These are phyloP conservation scores for Xestoiulus laeticollis DNA, from an alignment of 2,888 invertebrate species.

Conservation along the genomic window DNA sequence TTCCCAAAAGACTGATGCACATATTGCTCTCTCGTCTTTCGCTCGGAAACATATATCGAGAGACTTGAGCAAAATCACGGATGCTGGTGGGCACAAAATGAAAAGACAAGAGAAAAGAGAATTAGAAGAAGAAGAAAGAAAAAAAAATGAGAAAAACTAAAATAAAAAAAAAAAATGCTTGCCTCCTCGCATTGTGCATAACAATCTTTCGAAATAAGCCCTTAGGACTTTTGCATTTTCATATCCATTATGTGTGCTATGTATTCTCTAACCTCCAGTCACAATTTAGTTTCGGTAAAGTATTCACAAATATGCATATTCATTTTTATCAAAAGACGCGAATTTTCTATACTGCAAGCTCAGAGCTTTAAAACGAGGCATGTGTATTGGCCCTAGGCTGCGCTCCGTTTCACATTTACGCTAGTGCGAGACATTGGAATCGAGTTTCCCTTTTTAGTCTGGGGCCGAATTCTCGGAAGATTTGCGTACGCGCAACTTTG, in stretches of 20 bases:
- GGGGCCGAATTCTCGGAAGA: background rate
- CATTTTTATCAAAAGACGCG: constrained; percentile 44
- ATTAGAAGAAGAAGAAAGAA: constrained; percentile 36
- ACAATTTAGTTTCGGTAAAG: constrained; percentile 45
- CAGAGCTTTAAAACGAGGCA: constrained; percentile 10
- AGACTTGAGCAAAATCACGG: constrained; percentile 36
- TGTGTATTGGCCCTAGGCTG: background rate
- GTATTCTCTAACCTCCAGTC: constrained; percentile 36
- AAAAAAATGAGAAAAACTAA: background rate
- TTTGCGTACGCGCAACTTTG: background rate
- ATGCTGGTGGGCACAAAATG: constrained; percentile 31
- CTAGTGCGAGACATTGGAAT: background rate
- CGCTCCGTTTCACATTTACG: constrained; percentile 21
- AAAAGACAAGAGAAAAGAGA: constrained; percentile 43
- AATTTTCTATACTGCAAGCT: background rate
- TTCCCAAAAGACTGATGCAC: constrained; percentile 18
- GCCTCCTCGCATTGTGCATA: constrained; percentile 42
- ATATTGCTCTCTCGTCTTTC: constrained; percentile 42
- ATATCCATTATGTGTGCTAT: constrained; percentile 49
- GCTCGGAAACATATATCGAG: constrained; percentile 35
- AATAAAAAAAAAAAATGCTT: background rate
- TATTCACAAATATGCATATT: constrained; percentile 36
- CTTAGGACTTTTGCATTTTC: constrained; percentile 35
- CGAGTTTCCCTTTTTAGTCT: background rate
- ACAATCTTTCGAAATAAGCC: constrained; percentile 45